Evolutionary conservation across 2,113 vertebrate species (phyloP), one percentile per base, ranked within the genome.

Genomic region (Piprites chloris): DNA sequence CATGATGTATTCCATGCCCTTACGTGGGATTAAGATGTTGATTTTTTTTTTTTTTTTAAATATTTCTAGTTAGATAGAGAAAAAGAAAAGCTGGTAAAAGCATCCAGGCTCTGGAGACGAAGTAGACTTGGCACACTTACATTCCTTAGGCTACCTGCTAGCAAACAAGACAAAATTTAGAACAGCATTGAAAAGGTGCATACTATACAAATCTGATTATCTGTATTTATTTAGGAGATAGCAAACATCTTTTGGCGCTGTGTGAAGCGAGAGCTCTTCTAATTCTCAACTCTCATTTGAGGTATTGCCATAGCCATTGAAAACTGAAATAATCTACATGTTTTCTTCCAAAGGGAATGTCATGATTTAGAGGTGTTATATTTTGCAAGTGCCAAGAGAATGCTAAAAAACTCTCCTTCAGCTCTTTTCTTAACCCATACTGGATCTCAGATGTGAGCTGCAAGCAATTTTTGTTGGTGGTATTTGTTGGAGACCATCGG

Each of bases 221-320:
- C 88, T 89, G 41, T 93, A 68, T 94, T 95, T 96, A 96, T 94
- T 96, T 89, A 84, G 52, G 74, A 91, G 72, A 33, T 73, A 84
- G 39, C 67, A 93, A 95, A 90, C 61, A 66, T 87, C 68, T 87
- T 96, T 80, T 92, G 92, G 52, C 14, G 39, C 46, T 82, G 33
- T 94, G 39, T 81, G 84, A 96, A 82, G 78, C 86, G 42, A 89
- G 69, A 72, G 68, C 68, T 87, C 35, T 81, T 85, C 79, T 68
- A 59, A 49, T 93, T 92, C 26, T 78, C 44, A 78, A 81, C 14
- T 92, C 59, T 92, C 75, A 89, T 92, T 67, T 91, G 90, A 95
- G 66, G n/a, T 71, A 74, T 77, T 95, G 88, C 62, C 86, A 46
- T 74, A 89, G 87, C n/a, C 12, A 12, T 50, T 59, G 66, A 92